A percentile compares a stretch with the other conserved stretches of the same genome.
Evolutionary conservation across 1,140 invertebrate genomes (phyloP).

Genomic region (Hylaeus anthracinus): DNA sequence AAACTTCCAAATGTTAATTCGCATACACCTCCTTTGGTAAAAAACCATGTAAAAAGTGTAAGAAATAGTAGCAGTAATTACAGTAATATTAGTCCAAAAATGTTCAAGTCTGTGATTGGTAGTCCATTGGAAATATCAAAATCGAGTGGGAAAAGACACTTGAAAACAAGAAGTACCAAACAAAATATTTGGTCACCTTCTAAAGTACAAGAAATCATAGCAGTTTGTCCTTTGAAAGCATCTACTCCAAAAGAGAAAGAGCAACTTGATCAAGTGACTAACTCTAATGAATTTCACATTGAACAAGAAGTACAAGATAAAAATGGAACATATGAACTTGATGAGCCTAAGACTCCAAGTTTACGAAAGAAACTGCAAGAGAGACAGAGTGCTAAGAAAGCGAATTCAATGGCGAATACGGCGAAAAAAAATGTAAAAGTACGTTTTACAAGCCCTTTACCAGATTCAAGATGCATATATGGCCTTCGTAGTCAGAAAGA

Average conservation of each 20-base stretch:
- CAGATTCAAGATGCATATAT: no score
- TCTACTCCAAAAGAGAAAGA: conserved; percentile 52
- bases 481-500: not conserved
- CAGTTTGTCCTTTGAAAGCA: conserved; percentile 34
- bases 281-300: not conserved
- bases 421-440: not conserved
- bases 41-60: not conserved
- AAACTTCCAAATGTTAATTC: conserved; percentile 41
- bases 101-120: not conserved
- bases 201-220: not conserved
- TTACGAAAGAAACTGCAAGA: conserved; percentile 23
- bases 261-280: conserved; percentile 24
- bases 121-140: not conserved
- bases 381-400: not conserved
- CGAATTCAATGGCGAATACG: not conserved
- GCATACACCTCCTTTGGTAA: not conserved
- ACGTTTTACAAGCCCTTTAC: not conserved
- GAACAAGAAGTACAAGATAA: conserved; percentile 19
- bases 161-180: not conserved
- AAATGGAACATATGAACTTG: conserved; percentile 68
- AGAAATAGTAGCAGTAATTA: not conserved
- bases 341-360: conserved; percentile 61
- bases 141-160: not conserved
- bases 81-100: not conserved
- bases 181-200: not conserved